phyloP scores from a whole-genome alignment of 2,888 invertebrate genomes.

The Phasia obesa region DNA sequence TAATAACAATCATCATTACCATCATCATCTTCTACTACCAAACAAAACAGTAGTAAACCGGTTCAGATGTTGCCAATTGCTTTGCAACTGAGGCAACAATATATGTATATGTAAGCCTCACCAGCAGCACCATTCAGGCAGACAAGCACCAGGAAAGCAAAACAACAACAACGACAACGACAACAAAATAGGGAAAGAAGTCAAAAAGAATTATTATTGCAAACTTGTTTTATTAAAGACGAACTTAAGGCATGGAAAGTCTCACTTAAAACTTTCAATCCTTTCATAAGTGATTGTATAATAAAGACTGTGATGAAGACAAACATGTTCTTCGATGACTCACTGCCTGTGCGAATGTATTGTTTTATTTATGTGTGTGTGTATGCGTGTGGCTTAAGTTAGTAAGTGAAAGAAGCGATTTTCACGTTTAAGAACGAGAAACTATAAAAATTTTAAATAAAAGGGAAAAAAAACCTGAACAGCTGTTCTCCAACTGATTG shows the following conservation, averaged over 20 bases:
- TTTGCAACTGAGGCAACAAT: slow-evolving; percentile 25
- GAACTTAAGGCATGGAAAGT: slow-evolving; percentile 65
- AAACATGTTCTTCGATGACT: slow-evolving; percentile 22
- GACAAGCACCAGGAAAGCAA: slow-evolving; percentile 30
- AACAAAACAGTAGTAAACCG: slow-evolving; percentile 67
- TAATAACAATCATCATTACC: slow-evolving; percentile 35
- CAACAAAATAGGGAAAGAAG: slow-evolving; percentile 16
- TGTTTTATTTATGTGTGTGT: neutral
- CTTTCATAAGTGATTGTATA: slow-evolving; percentile 67
- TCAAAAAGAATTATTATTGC: slow-evolving; percentile 48
- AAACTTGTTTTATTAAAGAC: slow-evolving; percentile 46
- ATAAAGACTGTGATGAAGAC: slow-evolving; percentile 22
- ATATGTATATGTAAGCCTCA: too few species aligned
- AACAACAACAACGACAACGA: neutral
- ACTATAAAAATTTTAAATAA: slow-evolving; percentile 15
- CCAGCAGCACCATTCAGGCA: neutral
- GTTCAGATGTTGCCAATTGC: slow-evolving; percentile 54
- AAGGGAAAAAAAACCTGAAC: slow-evolving; percentile 25
- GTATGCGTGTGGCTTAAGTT: neutral
- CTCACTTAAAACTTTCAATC: slow-evolving; percentile 67
- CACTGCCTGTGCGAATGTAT: neutral
- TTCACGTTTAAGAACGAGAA: slow-evolving; percentile 39
- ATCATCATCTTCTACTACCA: slow-evolving; percentile 8
- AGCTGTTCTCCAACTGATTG: slow-evolving; percentile 62
- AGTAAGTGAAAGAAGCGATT: slow-evolving; percentile 40